A percentile compares a stretch with the other conserved stretches of the same genome.
phyloP scores from a whole-genome alignment of 2,888 invertebrate species.

The Corbicula japonica region DNA sequence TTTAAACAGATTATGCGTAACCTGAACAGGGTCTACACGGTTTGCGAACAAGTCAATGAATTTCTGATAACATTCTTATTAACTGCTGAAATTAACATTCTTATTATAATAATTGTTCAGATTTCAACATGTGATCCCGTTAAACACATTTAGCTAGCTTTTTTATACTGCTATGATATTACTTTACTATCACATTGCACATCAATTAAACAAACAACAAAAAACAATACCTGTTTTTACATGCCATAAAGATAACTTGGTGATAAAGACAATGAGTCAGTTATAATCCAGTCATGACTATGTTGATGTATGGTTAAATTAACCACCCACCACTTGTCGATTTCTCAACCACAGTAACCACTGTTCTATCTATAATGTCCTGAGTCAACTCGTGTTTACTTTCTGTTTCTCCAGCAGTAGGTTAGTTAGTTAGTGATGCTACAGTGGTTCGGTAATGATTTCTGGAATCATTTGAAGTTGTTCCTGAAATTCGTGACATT shows the following conservation, averaged over 20 bases:
- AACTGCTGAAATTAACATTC: no score
- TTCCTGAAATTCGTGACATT: slow-evolving; percentile 1
- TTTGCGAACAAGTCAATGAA: no score
- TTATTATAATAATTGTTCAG: no score
- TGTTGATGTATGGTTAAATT: slow-evolving; percentile 2
- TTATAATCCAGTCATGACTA: slow-evolving; percentile 2
- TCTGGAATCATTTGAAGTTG: background rate
- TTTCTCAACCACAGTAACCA: background rate
- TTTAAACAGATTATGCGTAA: no score
- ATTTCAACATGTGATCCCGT: no score
- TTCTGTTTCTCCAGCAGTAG: background rate
- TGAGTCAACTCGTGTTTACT: slow-evolving; percentile 9
- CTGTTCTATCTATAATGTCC: background rate
- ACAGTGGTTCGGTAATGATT: background rate
- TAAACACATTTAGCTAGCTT: no score
- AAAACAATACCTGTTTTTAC: no score
- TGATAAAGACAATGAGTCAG: slow-evolving; percentile 10
- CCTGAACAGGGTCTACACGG: no score
- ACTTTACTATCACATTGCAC: no score
- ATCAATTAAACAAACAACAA: no score
- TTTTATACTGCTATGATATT: no score
- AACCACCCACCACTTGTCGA: slow-evolving; percentile 3
- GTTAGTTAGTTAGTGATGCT: background rate
- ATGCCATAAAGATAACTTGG: background rate
- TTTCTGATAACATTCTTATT: no score